A percentile compares a stretch with the other conserved stretches of the same genome.
These are phyloP conservation scores for Gobiocypris rarus DNA, from an alignment of 2,113 vertebrate genomes.

Conservation along the genomic window DNA sequence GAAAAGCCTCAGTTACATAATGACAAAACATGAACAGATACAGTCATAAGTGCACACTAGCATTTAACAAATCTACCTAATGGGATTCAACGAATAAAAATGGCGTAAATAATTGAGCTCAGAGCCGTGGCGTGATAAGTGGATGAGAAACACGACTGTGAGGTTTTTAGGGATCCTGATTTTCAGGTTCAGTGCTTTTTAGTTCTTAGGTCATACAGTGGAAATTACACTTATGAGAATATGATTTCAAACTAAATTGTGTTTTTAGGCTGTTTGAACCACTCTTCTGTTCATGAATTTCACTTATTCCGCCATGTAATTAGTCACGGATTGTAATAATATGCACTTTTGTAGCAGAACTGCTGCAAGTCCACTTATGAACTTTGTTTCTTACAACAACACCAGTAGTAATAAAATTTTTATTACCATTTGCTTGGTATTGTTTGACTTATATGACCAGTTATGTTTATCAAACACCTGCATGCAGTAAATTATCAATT, in stretches of 20 bases:
- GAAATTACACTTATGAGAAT: slow-evolving; percentile 26
- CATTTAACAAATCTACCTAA: neutral
- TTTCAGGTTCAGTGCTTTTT: slow-evolving; percentile 5
- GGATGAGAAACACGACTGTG: slow-evolving; percentile 1
- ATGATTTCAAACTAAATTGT: neutral
- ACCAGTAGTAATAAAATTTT: too few species aligned
- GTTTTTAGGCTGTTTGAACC: slow-evolving; percentile 9
- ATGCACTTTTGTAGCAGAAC: neutral
- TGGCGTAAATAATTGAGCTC: slow-evolving; percentile 11
- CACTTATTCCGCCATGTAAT: slow-evolving; percentile 44
- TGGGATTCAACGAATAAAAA: neutral
- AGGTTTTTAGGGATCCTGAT: slow-evolving; percentile 2
- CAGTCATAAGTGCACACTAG: neutral
- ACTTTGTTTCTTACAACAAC: too few species aligned
- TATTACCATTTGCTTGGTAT: too few species aligned
- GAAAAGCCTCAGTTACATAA: slow-evolving; percentile 7
- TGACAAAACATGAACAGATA: slow-evolving; percentile 22
- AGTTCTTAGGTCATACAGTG: neutral
- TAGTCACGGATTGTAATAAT: slow-evolving; percentile 15
- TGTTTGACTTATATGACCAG: too few species aligned
- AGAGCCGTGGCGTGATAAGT: neutral
- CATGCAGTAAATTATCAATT: too few species aligned
- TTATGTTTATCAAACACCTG: too few species aligned
- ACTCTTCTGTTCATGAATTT: slow-evolving; percentile 26
- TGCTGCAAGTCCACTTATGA: neutral